Percentiles rank a stretch among this genome's conserved stretches.
phyloP scores from a whole-genome alignment of 2,113 vertebrate genomes.

The Ovis canadensis region DNA sequence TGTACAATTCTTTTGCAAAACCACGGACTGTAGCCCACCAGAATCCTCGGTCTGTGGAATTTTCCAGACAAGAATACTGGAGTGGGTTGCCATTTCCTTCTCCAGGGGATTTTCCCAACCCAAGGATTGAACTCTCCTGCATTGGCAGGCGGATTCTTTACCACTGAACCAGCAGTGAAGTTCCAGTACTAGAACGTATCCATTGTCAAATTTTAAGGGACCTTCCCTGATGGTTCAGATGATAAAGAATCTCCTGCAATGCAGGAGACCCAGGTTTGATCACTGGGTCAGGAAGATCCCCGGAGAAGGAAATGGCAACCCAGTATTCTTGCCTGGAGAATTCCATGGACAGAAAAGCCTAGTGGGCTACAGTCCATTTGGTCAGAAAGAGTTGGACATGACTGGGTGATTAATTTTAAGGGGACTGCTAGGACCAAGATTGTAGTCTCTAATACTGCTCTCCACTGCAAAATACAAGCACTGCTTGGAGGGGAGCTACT shows the following conservation, averaged over 20 bases:
- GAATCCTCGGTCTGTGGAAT: not conserved
- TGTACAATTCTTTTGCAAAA: not conserved
- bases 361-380: not conserved
- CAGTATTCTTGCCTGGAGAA: not conserved
- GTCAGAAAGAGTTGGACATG: not conserved
- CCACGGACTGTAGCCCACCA: not conserved
- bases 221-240: not conserved
- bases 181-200: not conserved
- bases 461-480: not conserved
- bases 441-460: not conserved
- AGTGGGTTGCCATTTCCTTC: not conserved
- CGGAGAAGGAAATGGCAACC: not conserved
- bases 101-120: not conserved
- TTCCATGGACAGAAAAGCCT: not conserved
- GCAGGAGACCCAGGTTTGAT: not conserved
- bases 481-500: not conserved
- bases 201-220: not conserved
- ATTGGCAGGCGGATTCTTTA: not conserved
- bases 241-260: not conserved
- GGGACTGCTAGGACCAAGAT: not conserved
- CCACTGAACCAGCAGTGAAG: accelerated
- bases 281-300: not conserved
- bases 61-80: not conserved
- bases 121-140: not conserved
- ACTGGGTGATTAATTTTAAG: not conserved